Conservation (phyloP, 2,888 invertebrate genomes). For the Mayetiola destructor region DNA sequence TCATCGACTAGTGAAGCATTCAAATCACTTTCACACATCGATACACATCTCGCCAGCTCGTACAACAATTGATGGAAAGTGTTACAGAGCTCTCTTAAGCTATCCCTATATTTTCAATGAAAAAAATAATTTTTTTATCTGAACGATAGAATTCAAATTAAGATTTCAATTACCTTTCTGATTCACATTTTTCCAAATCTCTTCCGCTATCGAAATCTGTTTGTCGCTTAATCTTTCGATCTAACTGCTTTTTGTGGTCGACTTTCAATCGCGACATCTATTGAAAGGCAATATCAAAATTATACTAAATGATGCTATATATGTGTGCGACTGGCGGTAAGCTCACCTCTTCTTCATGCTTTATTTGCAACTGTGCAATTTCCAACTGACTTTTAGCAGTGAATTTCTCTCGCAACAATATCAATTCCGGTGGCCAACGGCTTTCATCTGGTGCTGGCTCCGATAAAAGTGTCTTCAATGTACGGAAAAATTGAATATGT, state of each 20-base stretch:
- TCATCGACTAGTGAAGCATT: slow-evolving; percentile 58
- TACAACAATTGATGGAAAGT: slow-evolving; percentile 50
- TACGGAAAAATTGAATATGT: too few species aligned
- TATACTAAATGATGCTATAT: background rate
- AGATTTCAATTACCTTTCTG: slow-evolving; percentile 22
- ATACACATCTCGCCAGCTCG: slow-evolving; percentile 58
- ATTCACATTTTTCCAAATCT: slow-evolving; percentile 31
- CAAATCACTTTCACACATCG: slow-evolving; percentile 61
- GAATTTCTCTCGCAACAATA: slow-evolving; percentile 56
- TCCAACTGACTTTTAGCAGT: slow-evolving; percentile 49
- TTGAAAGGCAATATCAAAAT: background rate
- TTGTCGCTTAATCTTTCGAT: slow-evolving; percentile 33
- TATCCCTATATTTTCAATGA: slow-evolving; percentile 41
- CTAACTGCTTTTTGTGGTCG: slow-evolving; percentile 33
- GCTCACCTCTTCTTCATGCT: slow-evolving; percentile 47
- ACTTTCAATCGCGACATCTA: slow-evolving; percentile 35
- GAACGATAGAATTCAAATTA: slow-evolving; percentile 13
- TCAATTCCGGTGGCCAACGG: slow-evolving; percentile 58
- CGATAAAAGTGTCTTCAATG: slow-evolving; percentile 54
- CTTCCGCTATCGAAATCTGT: slow-evolving; percentile 32
- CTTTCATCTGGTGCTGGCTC: slow-evolving; percentile 54
- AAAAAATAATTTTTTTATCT: slow-evolving; percentile 19
- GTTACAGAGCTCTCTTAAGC: slow-evolving; percentile 47
- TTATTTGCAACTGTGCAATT: slow-evolving; percentile 41
- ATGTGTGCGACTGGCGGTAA: background rate